Conservation (phyloP, 2,888 invertebrate species). For the Drosophila acutilabella region DNA sequence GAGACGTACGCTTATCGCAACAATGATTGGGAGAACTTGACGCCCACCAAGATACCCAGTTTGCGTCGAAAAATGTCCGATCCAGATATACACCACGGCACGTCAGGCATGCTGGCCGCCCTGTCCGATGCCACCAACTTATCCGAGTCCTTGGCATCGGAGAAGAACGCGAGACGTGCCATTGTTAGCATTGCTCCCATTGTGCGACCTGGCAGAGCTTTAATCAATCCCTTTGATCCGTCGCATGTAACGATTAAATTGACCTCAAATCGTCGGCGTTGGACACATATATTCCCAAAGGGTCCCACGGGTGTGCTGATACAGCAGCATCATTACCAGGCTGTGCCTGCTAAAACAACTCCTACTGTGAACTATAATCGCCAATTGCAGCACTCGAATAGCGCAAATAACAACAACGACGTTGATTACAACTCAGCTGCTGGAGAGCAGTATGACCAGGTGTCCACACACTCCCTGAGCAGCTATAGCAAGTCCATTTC, state of each 20-base stretch:
- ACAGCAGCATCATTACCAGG: slow-evolving; percentile 97
- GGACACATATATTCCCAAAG: slow-evolving; percentile 99
- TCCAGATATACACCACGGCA: slow-evolving; percentile 93
- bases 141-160: slow-evolving; percentile 84
- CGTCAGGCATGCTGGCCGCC: slow-evolving; percentile 87
- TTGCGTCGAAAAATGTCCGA: slow-evolving; percentile 93
- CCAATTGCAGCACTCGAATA: slow-evolving; percentile 32
- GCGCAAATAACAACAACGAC: slow-evolving; percentile 62
- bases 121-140: slow-evolving; percentile 82
- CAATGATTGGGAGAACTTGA: slow-evolving; percentile 82
- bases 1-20: slow-evolving; percentile 86
- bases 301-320: slow-evolving; percentile 95
- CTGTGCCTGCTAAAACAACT: slow-evolving; percentile 87
- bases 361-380: slow-evolving; percentile 39
- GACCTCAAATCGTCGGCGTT: slow-evolving; percentile 96
- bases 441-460: slow-evolving; percentile 82
- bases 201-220: slow-evolving; percentile 91
- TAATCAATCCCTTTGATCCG: slow-evolving; percentile 99
- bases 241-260: slow-evolving; percentile 98
- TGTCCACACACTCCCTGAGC: slow-evolving; percentile 78
- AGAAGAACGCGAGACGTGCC: slow-evolving; percentile 82
- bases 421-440: slow-evolving; percentile 76
- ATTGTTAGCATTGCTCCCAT: slow-evolving; percentile 86
- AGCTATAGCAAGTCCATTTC: slow-evolving; percentile 73
- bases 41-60: slow-evolving; percentile 86